phyloP scores from a whole-genome alignment of 2,888 invertebrate genomes.

The Litoditis marina region DNA sequence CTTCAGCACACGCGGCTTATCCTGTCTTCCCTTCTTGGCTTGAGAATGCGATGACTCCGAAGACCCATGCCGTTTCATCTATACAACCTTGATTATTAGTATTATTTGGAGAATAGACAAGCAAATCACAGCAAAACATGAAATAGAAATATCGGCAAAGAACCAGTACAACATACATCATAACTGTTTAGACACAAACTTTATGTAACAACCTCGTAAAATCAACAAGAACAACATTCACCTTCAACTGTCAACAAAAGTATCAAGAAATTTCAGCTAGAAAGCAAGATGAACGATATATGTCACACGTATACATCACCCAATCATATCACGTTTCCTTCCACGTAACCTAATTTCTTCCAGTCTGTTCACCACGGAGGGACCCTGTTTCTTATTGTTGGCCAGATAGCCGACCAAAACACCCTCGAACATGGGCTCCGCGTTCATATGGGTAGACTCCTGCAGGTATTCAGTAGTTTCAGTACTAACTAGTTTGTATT shows the following conservation, averaged over 20 bases:
- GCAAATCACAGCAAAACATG: background rate
- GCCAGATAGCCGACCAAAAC: conserved; percentile 68
- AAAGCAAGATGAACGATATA: too few species aligned
- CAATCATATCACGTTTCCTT: conserved; percentile 92
- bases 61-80: conserved; percentile 10
- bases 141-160: too few species aligned
- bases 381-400: conserved; percentile 64
- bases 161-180: too few species aligned
- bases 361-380: conserved; percentile 77
- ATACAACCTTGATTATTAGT: background rate
- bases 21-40: background rate
- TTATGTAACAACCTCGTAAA: too few species aligned
- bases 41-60: background rate
- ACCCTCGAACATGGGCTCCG: conserved; percentile 68
- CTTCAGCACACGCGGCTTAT: background rate
- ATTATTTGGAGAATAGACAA: background rate
- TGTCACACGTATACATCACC: too few species aligned
- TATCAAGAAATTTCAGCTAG: conserved; percentile 6
- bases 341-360: conserved; percentile 89
- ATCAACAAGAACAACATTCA: too few species aligned
- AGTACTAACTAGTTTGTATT: background rate
- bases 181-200: too few species aligned
- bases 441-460: conserved; percentile 33
- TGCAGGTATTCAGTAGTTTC: too few species aligned
- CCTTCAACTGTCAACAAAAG: too few species aligned